Conservation (phyloP, 2,797 vertebrate species). For the Xiphorhynchus erythropygius region DNA sequence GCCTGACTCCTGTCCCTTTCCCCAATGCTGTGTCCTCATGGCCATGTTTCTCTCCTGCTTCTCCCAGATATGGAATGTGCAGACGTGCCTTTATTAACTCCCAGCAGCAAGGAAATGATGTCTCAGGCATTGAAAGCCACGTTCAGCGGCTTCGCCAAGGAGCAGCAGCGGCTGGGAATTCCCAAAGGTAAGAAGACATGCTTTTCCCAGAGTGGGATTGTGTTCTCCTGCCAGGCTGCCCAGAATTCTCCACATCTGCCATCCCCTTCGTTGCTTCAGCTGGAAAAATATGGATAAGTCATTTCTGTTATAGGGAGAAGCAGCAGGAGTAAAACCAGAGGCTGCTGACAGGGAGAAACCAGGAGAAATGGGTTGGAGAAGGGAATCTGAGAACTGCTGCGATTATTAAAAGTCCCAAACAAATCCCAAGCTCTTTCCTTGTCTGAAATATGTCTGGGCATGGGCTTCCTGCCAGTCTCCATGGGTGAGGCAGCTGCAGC, state of each 20-base stretch:
- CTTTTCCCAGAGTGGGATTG: background rate
- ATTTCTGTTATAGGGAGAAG: background rate
- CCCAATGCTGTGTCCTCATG: background rate
- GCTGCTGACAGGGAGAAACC: background rate
- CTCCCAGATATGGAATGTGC: conserved; percentile 94
- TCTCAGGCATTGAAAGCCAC: conserved; percentile 97
- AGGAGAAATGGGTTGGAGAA: background rate
- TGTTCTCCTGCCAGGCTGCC: background rate
- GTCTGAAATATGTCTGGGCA: fast-evolving
- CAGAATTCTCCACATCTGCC: background rate
- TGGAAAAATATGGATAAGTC: background rate
- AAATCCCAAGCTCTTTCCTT: background rate
- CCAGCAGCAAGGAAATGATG: conserved; percentile 99
- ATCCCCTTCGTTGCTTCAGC: background rate
- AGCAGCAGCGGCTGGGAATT: conserved; percentile 93
- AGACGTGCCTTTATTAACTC: conserved; percentile 94
- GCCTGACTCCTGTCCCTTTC: fast-evolving
- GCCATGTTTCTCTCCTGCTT: background rate
- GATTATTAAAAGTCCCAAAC: background rate
- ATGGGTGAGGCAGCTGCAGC: background rate
- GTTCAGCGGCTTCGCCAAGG: conserved; percentile 96
- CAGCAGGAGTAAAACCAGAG: background rate
- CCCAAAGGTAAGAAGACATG: conserved; percentile 87
- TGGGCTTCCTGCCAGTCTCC: fast-evolving
- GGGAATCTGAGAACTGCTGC: background rate